Conservation (phyloP, 2,888 invertebrate genomes). For the Nomada ruficornis region DNA sequence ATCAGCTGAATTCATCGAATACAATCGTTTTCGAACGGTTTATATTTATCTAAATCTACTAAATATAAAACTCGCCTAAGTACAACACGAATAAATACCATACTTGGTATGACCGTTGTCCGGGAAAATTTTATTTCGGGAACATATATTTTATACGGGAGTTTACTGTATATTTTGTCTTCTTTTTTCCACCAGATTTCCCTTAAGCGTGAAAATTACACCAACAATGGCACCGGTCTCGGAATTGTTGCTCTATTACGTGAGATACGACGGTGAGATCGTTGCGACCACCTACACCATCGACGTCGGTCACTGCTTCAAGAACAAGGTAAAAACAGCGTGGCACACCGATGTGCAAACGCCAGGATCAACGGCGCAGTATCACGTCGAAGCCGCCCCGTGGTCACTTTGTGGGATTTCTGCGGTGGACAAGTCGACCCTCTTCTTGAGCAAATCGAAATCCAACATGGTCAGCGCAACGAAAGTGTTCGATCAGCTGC, state of each 20-base stretch:
- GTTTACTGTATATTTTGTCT: background rate
- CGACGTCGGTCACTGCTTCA: conserved; percentile 86
- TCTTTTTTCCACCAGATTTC: conserved; percentile 78
- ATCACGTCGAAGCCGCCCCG: conserved; percentile 85
- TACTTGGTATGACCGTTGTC: no score
- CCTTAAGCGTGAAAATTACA: conserved; percentile 84
- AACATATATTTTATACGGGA: background rate
- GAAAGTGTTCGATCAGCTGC: conserved; percentile 77
- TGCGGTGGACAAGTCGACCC: conserved; percentile 86
- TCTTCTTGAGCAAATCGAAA: conserved; percentile 81
- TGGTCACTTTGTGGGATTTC: conserved; percentile 87
- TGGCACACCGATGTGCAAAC: conserved; percentile 84
- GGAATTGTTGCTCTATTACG: conserved; percentile 86
- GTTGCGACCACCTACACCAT: conserved; percentile 86
- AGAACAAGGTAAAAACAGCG: conserved; percentile 85
- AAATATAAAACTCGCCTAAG: no score
- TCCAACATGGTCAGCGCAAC: conserved; percentile 77
- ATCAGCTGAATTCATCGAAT: background rate
- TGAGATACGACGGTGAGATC: conserved; percentile 86
- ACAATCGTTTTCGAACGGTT: background rate
- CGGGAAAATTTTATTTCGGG: no score
- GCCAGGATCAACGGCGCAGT: conserved; percentile 85
- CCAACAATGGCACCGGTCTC: conserved; percentile 85
- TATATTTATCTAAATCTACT: no score
- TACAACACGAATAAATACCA: no score